These are phyloP conservation scores for Linyphia triangularis DNA, from an alignment of 2,888 invertebrate genomes.

Conservation along the genomic window DNA sequence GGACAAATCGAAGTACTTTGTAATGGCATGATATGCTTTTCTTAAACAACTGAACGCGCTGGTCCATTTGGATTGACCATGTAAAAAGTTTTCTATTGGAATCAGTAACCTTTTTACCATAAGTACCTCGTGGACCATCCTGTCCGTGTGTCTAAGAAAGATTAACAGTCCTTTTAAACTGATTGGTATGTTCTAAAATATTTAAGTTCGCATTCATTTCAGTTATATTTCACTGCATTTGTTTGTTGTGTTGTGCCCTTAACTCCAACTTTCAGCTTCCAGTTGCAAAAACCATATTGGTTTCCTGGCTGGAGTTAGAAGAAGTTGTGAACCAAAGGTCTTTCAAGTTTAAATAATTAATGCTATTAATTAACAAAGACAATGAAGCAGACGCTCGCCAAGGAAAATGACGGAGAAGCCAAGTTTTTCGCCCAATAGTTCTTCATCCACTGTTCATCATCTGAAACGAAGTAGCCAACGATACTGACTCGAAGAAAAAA, in stretches of 20 bases:
- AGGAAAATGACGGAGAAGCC: constrained; percentile 60
- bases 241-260: constrained; percentile 18
- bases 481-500: constrained; percentile 46
- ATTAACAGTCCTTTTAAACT: too few relatives aligned
- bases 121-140: too few relatives aligned
- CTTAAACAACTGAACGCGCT: too few relatives aligned
- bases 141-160: too few relatives aligned
- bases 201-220: too few relatives aligned
- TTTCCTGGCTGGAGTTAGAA: constrained; percentile 62
- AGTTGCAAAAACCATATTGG: constrained; percentile 74
- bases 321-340: constrained; percentile 72
- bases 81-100: too few relatives aligned
- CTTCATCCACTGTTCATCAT: constrained; percentile 62
- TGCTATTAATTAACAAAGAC: constrained; percentile 70
- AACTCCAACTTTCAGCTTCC: constrained; percentile 58
- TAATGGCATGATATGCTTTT: too few relatives aligned
- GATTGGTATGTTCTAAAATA: too few relatives aligned
- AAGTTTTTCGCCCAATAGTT: constrained; percentile 71
- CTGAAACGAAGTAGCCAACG: constrained; percentile 61
- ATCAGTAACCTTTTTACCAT: too few relatives aligned
- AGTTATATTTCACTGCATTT: too few relatives aligned
- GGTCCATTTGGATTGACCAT: too few relatives aligned
- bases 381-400: constrained; percentile 71
- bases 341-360: constrained; percentile 71
- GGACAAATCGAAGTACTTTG: too few relatives aligned